These are phyloP conservation scores for Laticauda laticaudata DNA, from an alignment of 2,113 vertebrate genomes.

Conservation along the genomic window DNA sequence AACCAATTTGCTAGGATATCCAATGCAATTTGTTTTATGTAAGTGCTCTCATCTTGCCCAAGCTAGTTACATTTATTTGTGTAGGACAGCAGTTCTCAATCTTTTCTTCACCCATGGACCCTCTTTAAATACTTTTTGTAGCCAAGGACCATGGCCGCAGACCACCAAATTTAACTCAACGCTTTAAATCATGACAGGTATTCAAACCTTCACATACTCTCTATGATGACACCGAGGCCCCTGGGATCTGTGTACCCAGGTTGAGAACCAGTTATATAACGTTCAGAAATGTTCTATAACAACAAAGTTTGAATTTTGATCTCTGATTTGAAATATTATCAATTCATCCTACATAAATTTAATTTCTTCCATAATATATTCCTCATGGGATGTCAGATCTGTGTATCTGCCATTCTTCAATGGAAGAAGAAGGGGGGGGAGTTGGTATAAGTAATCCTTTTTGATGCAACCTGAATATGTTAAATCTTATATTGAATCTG, in stretches of 20 bases:
- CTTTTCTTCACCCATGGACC: not conserved
- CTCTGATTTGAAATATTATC: not conserved
- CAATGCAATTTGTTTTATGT: not conserved
- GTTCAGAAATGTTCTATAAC: not conserved
- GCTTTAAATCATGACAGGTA: not conserved
- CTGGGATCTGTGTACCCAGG: not conserved
- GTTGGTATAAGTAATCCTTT: no score
- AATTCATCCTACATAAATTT: not conserved
- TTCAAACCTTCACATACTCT: not conserved
- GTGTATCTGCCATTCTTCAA: no score
- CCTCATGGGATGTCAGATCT: not conserved
- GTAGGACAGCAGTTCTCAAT: not conserved
- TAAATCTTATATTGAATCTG: no score
- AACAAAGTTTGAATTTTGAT: not conserved
- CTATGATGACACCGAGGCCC: not conserved
- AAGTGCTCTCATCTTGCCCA: not conserved
- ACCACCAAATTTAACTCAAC: not conserved
- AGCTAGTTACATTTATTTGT: not conserved
- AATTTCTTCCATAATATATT: not conserved
- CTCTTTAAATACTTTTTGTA: not conserved
- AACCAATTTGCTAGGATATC: not conserved
- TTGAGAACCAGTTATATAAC: not conserved
- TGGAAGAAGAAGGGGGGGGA: no score
- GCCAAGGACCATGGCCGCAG: not conserved
- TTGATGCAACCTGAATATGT: no score